A percentile compares a stretch with the other conserved stretches of the same genome.
Conservation (phyloP, 1,140 invertebrate genomes). For the Choristoneura fumiferana region DNA sequence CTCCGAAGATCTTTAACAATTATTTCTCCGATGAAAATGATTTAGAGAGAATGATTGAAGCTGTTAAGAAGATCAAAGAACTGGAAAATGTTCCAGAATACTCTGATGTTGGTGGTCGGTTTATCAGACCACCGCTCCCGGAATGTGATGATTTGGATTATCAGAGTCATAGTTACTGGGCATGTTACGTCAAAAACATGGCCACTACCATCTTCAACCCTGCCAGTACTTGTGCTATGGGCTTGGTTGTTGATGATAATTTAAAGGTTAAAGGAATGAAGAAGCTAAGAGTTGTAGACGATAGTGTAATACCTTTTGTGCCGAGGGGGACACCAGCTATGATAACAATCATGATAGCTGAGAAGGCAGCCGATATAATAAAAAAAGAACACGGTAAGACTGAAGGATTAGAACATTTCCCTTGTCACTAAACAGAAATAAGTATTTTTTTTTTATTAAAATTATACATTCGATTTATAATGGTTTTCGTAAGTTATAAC, state of each 20-base stretch:
- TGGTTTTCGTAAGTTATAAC: too few species aligned
- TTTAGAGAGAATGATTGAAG: background rate
- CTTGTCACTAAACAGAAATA: too few species aligned
- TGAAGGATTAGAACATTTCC: too few species aligned
- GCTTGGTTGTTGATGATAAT: conserved; percentile 86
- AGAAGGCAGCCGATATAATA: conserved; percentile 88
- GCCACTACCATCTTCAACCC: background rate
- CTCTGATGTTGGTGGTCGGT: background rate
- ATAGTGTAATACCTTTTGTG: conserved; percentile 90
- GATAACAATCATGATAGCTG: conserved; percentile 89
- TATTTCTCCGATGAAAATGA: background rate
- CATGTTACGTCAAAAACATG: background rate
- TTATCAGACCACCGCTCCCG: background rate
- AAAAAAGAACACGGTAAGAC: conserved; percentile 62
- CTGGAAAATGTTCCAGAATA: background rate
- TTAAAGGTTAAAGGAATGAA: conserved; percentile 85
- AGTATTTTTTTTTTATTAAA: too few species aligned
- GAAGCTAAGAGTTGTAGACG: conserved; percentile 88
- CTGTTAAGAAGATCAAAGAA: background rate
- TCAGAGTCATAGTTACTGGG: background rate
- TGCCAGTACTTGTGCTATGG: background rate
- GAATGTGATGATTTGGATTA: background rate
- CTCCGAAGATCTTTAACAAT: background rate
- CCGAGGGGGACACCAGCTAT: conserved; percentile 87
- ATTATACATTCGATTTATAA: too few species aligned